Evolutionary conservation across 2,888 invertebrate genomes (phyloP).

Genomic region (Lutraria lutraria): DNA sequence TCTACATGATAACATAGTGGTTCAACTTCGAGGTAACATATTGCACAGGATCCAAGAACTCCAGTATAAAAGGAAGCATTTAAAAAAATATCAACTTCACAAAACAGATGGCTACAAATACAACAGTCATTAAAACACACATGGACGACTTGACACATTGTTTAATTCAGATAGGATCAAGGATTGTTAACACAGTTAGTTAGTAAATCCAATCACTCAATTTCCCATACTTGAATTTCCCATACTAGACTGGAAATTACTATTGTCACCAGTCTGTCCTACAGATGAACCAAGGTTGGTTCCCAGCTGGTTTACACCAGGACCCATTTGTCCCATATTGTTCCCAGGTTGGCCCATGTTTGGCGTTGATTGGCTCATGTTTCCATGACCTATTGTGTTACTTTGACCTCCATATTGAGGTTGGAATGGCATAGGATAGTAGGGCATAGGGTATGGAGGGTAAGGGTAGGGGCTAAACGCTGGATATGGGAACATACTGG

Average conservation of each 20-base stretch:
- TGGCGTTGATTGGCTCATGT: slow-evolving; percentile 31
- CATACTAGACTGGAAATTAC: slow-evolving; percentile 50
- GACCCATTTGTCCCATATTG: slow-evolving; percentile 37
- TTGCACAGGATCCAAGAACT: not conserved
- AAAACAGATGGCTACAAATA: not conserved
- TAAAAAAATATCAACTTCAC: not conserved
- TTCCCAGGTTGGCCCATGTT: slow-evolving; percentile 36
- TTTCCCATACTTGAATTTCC: slow-evolving; percentile 42
- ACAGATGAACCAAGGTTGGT: slow-evolving; percentile 36
- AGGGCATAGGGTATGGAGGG: slow-evolving; percentile 63
- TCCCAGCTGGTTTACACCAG: slow-evolving; percentile 29
- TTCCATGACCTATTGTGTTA: not conserved
- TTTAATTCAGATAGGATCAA: too few relatives aligned
- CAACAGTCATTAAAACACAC: not conserved
- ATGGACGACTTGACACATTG: not conserved
- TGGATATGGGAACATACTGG: slow-evolving; percentile 71
- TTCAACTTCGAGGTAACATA: not conserved
- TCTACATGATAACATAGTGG: not conserved
- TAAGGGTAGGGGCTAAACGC: slow-evolving; percentile 66
- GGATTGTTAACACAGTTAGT: too few relatives aligned
- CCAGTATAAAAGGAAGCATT: not conserved
- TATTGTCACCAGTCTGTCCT: slow-evolving; percentile 47
- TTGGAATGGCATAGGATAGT: slow-evolving; percentile 69
- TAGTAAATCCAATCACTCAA: too few relatives aligned
- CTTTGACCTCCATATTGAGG: slow-evolving; percentile 64